These are phyloP conservation scores for Sylvicapra grimmia DNA, from an alignment of 2,113 vertebrate genomes.

Conservation along the genomic window DNA sequence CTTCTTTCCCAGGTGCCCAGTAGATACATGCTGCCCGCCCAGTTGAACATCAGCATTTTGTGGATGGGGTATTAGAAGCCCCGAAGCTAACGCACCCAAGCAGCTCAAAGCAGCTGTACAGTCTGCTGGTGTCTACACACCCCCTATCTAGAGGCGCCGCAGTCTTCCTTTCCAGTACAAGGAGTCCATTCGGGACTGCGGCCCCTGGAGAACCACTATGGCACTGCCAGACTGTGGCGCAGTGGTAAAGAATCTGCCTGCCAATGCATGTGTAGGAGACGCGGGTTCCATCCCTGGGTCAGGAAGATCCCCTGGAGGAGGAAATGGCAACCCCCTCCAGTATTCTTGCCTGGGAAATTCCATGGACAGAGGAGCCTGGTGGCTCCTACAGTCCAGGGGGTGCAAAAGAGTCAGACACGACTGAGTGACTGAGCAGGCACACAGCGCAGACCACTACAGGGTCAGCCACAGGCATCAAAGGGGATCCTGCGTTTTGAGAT, in stretches of 20 bases:
- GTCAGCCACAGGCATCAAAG: not conserved
- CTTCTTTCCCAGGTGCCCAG: not conserved
- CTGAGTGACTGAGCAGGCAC: not conserved
- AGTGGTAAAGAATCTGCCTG: not conserved
- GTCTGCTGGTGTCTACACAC: not conserved
- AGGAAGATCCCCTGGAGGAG: not conserved
- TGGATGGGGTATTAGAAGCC: not conserved
- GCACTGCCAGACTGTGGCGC: fast-evolving
- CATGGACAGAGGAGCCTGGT: not conserved
- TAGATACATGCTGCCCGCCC: fast-evolving
- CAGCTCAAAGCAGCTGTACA: not conserved
- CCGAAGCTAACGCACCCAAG: not conserved
- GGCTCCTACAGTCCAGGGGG: not conserved
- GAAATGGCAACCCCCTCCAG: not conserved
- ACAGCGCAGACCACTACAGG: not conserved
- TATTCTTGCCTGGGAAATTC: not conserved
- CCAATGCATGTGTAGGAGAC: not conserved
- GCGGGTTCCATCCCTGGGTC: fast-evolving
- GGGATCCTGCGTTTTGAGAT: not conserved
- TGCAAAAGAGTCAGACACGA: not conserved
- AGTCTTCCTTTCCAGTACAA: not conserved
- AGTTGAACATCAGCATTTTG: not conserved
- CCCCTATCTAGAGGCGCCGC: not conserved
- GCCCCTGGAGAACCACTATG: not conserved
- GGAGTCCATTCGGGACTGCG: not conserved